Evolutionary conservation across 2,113 vertebrate genomes (phyloP).

Genomic region (Stegostoma tigrinum): DNA sequence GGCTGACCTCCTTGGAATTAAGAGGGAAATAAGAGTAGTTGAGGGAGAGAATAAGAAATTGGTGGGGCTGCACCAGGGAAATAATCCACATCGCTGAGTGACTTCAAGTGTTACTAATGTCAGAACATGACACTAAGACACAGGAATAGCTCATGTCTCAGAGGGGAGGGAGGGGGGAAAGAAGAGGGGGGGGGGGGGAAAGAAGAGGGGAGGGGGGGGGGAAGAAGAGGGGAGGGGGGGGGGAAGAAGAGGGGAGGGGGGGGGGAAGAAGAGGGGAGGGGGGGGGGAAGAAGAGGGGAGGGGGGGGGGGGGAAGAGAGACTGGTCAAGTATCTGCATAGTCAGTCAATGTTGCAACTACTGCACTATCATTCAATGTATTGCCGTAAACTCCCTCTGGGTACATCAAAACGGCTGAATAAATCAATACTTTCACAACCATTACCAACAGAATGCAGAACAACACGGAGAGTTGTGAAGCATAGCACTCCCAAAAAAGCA

Average conservation of each 20-base stretch:
- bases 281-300: no score
- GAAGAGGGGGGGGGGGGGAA: no score
- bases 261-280: no score
- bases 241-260: no score
- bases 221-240: no score
- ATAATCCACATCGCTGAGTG: not conserved
- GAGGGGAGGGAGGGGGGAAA: no score
- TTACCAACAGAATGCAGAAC: not conserved
- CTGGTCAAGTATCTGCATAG: not conserved
- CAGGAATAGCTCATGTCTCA: not conserved
- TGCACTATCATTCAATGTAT: not conserved
- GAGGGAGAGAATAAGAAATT: not conserved
- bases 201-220: no score
- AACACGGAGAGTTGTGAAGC: not conserved
- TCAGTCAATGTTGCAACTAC: not conserved
- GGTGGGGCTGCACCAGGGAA: not conserved
- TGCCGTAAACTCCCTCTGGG: not conserved
- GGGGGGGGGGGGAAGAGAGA: no score
- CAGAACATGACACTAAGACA: not conserved
- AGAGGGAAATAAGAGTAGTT: not conserved
- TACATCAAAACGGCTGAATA: not conserved
- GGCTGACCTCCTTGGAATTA: no score
- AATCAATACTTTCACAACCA: slow-evolving; percentile 2
- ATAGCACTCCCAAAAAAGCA: not conserved
- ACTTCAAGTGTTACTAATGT: not conserved